Base-by-base conservation (phyloP, 1,140 invertebrate species). In the Drosophila sechellia region DNA sequence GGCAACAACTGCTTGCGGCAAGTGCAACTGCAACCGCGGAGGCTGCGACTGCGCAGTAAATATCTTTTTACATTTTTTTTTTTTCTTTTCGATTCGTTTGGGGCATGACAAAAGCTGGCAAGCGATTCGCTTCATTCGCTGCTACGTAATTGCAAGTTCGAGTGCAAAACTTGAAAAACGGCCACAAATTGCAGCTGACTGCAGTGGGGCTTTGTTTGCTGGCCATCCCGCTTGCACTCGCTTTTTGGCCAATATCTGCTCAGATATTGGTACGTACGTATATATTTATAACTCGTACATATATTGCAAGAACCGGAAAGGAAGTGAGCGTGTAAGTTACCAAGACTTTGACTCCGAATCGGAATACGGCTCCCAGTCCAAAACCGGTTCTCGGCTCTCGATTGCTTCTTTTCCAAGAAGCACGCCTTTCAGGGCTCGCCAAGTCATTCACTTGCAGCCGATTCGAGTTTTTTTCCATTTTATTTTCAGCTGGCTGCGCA, bases 311-410 rank as follows among this genome's bases (percentile, higher is more conserved):
- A 87, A 87, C 84, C 84, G 84, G 84, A 87, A 87, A 87, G 84
- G 84, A 87, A 89, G 84, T 87, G 76, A 87, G 75, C 84, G 83
- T 89, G 76, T 87, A 87, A 72, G 84, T 87, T 83, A 83, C 79
- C 83, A 87, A 83, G 80, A 81, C 78, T 81, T 81, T 84, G 81
- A 83, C 80, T 78, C 77, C 77, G 56, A 59, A 63, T 49, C 43
- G 34, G 43, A 49, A 59, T 31, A 46, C 40, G 46, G 48, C 50
- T 31, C 25, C 57, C 45, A 69, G 34, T 43, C 42, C 15, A 11
- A 65, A 81, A 77, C 79, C 79, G 73, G 79, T 80, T 84, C 37
- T 45, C 31, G 6, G 0, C 42, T 46, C 53, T 73, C 74, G 59
- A 57, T 66, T 57, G 71, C 83, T 86, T 86, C 83, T 87, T 83